These are phyloP conservation scores for Drosophila tropicalis DNA, from an alignment of 1,140 invertebrate species.

Conservation along the genomic window DNA sequence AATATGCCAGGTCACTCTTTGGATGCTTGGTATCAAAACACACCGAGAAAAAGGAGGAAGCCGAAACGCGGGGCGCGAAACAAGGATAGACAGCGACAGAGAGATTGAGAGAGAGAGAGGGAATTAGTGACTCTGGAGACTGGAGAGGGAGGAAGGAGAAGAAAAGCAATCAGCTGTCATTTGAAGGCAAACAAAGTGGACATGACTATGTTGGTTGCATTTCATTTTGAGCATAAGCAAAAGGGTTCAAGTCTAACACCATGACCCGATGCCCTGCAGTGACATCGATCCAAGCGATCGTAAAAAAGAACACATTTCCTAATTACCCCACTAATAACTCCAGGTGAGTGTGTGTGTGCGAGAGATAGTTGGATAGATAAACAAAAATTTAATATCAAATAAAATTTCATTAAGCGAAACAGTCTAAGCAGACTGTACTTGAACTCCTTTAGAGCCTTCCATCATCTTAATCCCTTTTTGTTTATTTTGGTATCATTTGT, in stretches of 20 bases:
- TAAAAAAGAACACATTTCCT: neutral
- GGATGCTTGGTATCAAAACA: too few species aligned
- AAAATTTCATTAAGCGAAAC: neutral
- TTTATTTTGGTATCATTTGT: neutral
- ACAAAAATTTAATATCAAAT: neutral
- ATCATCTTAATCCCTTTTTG: too few species aligned
- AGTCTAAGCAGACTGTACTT: too few species aligned
- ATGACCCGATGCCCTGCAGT: conserved; percentile 63
- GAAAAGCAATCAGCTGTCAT: conserved; percentile 78
- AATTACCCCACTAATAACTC: neutral
- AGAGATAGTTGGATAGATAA: neutral
- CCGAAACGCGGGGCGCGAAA: too few species aligned
- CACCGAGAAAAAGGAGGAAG: neutral
- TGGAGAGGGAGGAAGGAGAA: conserved; percentile 27
- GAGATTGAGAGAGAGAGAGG: too few species aligned
- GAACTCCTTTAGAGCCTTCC: too few species aligned
- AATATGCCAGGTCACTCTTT: too few species aligned
- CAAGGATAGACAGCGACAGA: too few species aligned
- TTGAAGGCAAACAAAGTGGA: conserved; percentile 80
- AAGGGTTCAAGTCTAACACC: conserved; percentile 55
- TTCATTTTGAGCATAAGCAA: conserved; percentile 25
- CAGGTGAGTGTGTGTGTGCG: neutral
- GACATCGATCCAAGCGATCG: neutral
- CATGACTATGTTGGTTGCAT: conserved; percentile 52
- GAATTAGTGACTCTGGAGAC: neutral